Evolutionary conservation across 1,140 invertebrate genomes (phyloP), one percentile per base, ranked within the genome.

Genomic region (Caenorhabditis elegans): DNA sequence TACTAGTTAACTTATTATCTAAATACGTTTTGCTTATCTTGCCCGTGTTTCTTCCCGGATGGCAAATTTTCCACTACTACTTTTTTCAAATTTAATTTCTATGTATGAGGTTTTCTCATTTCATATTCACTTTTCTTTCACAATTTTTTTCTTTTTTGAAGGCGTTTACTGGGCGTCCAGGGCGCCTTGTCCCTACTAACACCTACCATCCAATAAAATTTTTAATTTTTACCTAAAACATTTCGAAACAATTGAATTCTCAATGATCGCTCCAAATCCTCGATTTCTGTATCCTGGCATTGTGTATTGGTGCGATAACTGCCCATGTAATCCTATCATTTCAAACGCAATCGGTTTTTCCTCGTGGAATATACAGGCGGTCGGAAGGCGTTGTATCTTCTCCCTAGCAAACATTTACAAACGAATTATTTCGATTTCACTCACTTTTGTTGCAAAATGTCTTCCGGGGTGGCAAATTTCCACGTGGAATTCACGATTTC

Each of bases 231-330:
- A 70, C 60, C 26, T 70, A 19, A 70, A 39, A 43, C 60, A 70
- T 70, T 70, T 70, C 4, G 34, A 70, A 70, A 70, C 60, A 22
- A 70, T 70, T 22, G 34, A 19, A n/a, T 70, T 70, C 28, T 70
- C 60, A 70, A 70, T 70, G n/a, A 70, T 70, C 17, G 17, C 34
- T 70, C 60, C 60, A 22, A 70, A 70, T 43, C 60, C 60, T 70
- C 60, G 60, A 70, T 70, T 70, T 39, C 60, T 70, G 22, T 70
- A 70, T 70, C 39, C 60, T 22, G 60, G 60, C 17, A 70, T 39
- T 39, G 60, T 70, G n/a, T 34, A 70, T 34, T 70, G 60, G 43
- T 70, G 60, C 36, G 28, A 31, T 39, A 70, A 70, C 34, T 70
- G 60, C 22, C 60, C 60, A 39, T 70, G 60, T 34, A 70, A 43